Percentiles rank a stretch among this genome's conserved stretches.
Conservation (phyloP, 2,113 vertebrate genomes). For the Eurypyga helias region DNA sequence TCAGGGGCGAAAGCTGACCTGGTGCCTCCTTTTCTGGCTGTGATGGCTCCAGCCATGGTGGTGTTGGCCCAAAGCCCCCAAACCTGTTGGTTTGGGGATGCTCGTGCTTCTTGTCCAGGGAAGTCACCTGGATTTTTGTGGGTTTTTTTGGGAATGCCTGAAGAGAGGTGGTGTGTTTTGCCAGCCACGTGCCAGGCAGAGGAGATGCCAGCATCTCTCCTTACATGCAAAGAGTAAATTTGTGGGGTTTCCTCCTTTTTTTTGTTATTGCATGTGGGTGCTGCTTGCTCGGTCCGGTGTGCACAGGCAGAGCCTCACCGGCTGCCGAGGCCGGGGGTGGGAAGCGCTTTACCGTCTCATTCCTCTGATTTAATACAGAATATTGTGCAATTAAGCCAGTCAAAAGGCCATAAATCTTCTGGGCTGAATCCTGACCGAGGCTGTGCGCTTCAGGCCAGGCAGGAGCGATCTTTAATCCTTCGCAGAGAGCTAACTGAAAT, state of each 20-base stretch:
- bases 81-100: not conserved
- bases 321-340: fast-evolving
- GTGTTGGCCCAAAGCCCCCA: not conserved
- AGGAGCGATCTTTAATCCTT: not conserved
- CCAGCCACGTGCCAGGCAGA: fast-evolving
- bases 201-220: not conserved
- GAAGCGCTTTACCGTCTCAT: not conserved
- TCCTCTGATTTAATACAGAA: not conserved
- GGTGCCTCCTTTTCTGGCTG: not conserved
- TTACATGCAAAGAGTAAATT: too few relatives aligned
- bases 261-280: fast-evolving
- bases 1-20: fast-evolving
- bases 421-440: not conserved
- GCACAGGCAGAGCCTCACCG: not conserved
- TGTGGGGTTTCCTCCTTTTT: not conserved
- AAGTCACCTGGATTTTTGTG: not conserved
- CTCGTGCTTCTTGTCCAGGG: not conserved
- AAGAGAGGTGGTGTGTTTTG: not conserved
- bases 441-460: not conserved
- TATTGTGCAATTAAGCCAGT: not conserved
- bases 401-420: not conserved
- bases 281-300: fast-evolving
- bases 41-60: fast-evolving
- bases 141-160: not conserved
- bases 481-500: not conserved